Percentiles rank a stretch among this genome's conserved stretches.
phyloP scores from a whole-genome alignment of 2,113 vertebrate genomes.

The Callorhinus ursinus region DNA sequence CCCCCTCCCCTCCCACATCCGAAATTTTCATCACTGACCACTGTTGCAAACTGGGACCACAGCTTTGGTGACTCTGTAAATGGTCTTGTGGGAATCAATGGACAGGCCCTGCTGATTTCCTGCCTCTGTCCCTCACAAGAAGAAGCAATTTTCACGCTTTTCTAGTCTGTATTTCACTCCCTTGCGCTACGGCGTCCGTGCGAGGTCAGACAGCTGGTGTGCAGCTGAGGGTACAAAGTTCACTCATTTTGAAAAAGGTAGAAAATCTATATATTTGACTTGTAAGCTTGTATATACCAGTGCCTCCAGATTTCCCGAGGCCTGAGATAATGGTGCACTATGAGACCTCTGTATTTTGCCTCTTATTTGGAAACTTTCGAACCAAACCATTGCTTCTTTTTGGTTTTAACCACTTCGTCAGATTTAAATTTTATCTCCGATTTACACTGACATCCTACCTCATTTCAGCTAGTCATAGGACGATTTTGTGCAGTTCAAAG shows the following conservation, averaged over 20 bases:
- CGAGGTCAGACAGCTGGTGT: slow-evolving; percentile 37
- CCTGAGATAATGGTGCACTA: slow-evolving; percentile 57
- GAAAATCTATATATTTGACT: slow-evolving; percentile 58
- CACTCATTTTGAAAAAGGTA: slow-evolving; percentile 60
- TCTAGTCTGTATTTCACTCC: neutral
- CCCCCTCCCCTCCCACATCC: neutral
- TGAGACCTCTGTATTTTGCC: slow-evolving; percentile 67
- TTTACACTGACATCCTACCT: slow-evolving; percentile 81
- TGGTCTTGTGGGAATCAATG: neutral
- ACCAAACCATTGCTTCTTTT: slow-evolving; percentile 68
- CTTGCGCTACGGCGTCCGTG: neutral
- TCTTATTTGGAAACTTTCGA: slow-evolving; percentile 78
- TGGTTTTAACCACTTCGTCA: slow-evolving; percentile 48
- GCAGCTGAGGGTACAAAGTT: slow-evolving; percentile 44
- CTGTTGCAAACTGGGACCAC: neutral
- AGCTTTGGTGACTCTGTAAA: neutral
- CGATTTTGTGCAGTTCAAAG: slow-evolving; percentile 81
- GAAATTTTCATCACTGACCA: neutral
- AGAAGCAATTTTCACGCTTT: neutral
- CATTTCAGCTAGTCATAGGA: slow-evolving; percentile 81
- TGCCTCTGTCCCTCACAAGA: neutral
- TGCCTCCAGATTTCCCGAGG: slow-evolving; percentile 52
- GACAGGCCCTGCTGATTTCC: neutral
- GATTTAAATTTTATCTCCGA: slow-evolving; percentile 81
- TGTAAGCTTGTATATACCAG: slow-evolving; percentile 48